phyloP scores from a whole-genome alignment of 2,797 vertebrate genomes.

The Anableps anableps region DNA sequence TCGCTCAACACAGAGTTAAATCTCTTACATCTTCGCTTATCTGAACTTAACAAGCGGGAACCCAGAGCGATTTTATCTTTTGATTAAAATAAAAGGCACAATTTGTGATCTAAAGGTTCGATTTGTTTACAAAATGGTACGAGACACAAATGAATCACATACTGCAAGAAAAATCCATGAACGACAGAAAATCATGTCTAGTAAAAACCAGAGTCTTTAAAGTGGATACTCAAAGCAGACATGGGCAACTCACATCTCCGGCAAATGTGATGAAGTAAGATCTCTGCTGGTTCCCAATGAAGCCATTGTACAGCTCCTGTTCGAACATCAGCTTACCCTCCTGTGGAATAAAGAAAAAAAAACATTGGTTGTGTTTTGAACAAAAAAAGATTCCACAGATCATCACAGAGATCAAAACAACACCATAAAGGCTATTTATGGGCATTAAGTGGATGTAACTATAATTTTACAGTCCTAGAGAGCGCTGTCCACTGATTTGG shows the following conservation, averaged over 20 bases:
- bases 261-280: conserved; percentile 94
- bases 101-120: neutral
- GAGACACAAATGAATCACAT: neutral
- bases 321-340: conserved; percentile 91
- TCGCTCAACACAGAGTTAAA: neutral
- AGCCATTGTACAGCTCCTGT: conserved; percentile 95
- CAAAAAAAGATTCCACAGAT: neutral
- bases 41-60: neutral
- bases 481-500: neutral
- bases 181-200: neutral
- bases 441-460: neutral
- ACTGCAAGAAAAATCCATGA: no score
- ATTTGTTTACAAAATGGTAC: neutral
- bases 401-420: neutral
- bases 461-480: neutral
- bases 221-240: neutral
- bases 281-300: conserved; percentile 85
- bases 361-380: neutral
- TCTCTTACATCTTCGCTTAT: neutral
- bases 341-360: conserved; percentile 70
- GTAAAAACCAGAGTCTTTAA: neutral
- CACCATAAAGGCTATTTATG: neutral
- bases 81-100: neutral
- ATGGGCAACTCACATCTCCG: conserved; percentile 92
- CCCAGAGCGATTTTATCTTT: neutral